phyloP scores from a whole-genome alignment of 2,888 invertebrate species.

The Fabriciana adippe region DNA sequence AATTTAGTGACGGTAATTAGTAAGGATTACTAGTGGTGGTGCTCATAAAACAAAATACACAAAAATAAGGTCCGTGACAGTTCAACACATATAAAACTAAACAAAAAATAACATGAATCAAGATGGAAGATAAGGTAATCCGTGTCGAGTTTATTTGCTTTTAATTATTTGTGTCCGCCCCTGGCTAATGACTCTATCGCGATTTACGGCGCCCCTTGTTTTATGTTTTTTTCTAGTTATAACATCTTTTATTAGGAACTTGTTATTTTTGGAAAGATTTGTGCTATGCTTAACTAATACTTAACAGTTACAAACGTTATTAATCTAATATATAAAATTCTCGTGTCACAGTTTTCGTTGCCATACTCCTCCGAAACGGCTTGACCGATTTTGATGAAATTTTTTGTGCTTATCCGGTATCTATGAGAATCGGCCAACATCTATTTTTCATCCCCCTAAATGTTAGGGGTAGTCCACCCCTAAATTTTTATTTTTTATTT shows the following conservation, averaged over 20 bases:
- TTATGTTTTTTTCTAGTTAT: constrained; percentile 71
- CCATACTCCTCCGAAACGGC: too few species aligned
- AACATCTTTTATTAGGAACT: constrained; percentile 61
- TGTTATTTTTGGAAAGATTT: constrained; percentile 19
- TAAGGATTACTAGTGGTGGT: not conserved
- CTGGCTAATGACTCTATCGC: constrained; percentile 79
- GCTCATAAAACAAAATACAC: constrained; percentile 6
- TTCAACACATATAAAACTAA: constrained; percentile 30
- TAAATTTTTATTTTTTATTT: too few species aligned
- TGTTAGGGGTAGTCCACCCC: too few species aligned
- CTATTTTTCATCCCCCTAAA: too few species aligned
- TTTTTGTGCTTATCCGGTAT: too few species aligned
- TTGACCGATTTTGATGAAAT: too few species aligned
- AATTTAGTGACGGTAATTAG: not conserved
- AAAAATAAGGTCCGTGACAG: constrained; percentile 25
- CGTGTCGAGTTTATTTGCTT: constrained; percentile 80
- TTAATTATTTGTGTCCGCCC: constrained; percentile 80
- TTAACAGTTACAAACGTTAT: not conserved
- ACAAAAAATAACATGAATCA: constrained; percentile 67
- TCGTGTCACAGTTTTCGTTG: too few species aligned
- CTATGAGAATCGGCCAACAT: too few species aligned
- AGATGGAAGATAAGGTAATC: constrained; percentile 75
- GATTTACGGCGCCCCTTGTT: constrained; percentile 68
- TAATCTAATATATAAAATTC: too few species aligned
- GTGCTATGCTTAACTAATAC: not conserved